Base-by-base conservation (phyloP, 1,140 invertebrate species). In the Cataglyphis hispanica region DNA sequence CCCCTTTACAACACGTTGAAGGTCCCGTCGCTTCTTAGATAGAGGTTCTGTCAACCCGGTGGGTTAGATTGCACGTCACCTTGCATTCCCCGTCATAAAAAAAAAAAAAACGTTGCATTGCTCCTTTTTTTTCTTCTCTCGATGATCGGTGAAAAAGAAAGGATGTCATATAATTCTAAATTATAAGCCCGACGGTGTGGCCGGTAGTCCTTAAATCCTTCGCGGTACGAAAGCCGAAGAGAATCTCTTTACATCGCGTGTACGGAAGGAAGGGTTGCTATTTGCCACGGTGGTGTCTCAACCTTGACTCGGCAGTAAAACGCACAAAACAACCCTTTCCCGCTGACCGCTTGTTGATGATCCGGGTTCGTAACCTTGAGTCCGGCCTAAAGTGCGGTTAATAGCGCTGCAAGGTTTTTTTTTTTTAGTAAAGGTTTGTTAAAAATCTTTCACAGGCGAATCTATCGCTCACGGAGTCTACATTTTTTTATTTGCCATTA, bases 1-100 rank as follows among this genome's bases (percentile, higher is more conserved):
- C 94, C 95, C 95, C 94, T 95, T 95, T 95, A 94, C 89, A 91
- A 93, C 87, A 31, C 87, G 81, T 89, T 93, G 16, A 94, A 95
- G 94, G 93, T 90, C 91, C 86, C 91, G 50, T 43, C 83, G 67
- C 72, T 81, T 87, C 84, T 86, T 78, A 88, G 76, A 34, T 31
- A 60, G 61, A 77, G 40, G 7, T 40, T 53, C 58, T 13, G 75
- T 72, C 43, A 46, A 53, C 27, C 25, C 50, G 66, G 25, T 40
- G 40, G 69, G 66, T 78, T 74, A 50, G 61, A 37, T 61, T 50
- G 25, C 27, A 84, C 77, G 74, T 85, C 84, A 77, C 86, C 88
- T 75, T 85, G 66, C 89, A 69, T 84, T 86, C 87, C 31, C n/a
- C 43, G 31, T 91, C 91, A 80, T 92, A 92, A 94, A 93, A 94